phyloP scores from a whole-genome alignment of 1,140 invertebrate species.

The Dolichoris vasculosae region DNA sequence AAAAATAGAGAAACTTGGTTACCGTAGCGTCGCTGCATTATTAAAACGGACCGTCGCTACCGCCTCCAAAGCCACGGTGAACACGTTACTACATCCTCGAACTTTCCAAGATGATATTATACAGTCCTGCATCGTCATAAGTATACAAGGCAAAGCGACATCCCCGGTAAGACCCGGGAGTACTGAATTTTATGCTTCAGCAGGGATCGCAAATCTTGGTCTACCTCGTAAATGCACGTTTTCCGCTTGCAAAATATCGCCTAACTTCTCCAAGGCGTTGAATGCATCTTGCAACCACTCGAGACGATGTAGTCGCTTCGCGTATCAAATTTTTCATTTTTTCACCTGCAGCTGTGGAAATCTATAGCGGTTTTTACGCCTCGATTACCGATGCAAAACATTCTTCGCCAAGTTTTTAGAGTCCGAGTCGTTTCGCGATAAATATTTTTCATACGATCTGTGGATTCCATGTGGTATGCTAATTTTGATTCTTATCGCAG shows the following conservation, averaged over 20 bases:
- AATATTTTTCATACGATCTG: too few species aligned
- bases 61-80: background rate
- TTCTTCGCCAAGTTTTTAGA: background rate
- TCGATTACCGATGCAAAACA: background rate
- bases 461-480: too few species aligned
- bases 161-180: constrained; percentile 11
- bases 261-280: background rate
- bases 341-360: background rate
- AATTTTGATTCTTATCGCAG: too few species aligned
- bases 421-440: background rate
- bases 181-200: constrained; percentile 37
- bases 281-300: background rate
- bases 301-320: background rate
- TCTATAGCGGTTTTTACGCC: background rate
- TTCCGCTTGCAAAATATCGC: background rate
- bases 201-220: constrained; percentile 39
- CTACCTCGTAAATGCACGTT: constrained; percentile 28
- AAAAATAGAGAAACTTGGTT: background rate
- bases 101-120: constrained; percentile 21
- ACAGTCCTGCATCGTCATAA: constrained; percentile 3
- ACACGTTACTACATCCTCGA: background rate
- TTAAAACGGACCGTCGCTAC: background rate
- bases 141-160: constrained; percentile 30
- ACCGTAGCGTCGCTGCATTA: background rate
- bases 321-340: constrained; percentile 1